A percentile compares a stretch with the other conserved stretches of the same genome.
Conservation (phyloP, 2,888 invertebrate genomes). For the Drosophila diplacantha region DNA sequence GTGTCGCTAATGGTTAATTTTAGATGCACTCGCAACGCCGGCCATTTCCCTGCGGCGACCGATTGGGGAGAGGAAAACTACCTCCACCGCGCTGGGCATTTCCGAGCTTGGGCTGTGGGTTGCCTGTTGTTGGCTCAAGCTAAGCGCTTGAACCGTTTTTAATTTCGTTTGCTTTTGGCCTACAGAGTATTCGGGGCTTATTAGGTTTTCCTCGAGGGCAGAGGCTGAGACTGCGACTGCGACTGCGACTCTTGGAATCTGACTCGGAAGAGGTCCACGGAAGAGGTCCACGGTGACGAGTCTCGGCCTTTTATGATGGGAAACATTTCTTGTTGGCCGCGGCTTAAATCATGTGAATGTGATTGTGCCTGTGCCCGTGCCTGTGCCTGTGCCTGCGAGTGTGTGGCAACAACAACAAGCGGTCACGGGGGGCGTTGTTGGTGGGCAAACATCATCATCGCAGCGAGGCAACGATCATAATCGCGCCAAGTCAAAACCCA, state of each 20-base stretch:
- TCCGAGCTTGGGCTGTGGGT: conserved; percentile 16
- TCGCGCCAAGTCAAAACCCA: conserved; percentile 15
- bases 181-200: conserved; percentile 44
- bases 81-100: conserved; percentile 17
- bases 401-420: conserved; percentile 52
- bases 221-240: neutral
- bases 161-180: conserved; percentile 67
- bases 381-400: conserved; percentile 1
- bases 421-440: conserved; percentile 64
- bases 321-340: conserved; percentile 57
- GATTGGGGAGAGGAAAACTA: conserved; percentile 18
- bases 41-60: conserved; percentile 12
- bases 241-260: conserved; percentile 4
- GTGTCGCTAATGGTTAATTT: conserved; percentile 17
- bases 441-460: conserved; percentile 58
- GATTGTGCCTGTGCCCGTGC: no score
- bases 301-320: conserved; percentile 63
- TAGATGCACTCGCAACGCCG: conserved; percentile 15
- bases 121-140: conserved; percentile 65
- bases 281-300: conserved; percentile 26
- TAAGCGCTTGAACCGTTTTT: conserved; percentile 67
- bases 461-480: conserved; percentile 29
- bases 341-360: conserved; percentile 67
- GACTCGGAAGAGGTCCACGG: conserved; percentile 28
- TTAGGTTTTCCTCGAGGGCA: conserved; percentile 14